Base-by-base conservation (phyloP, 2,797 vertebrate genomes). In the Aphelocoma californica region DNA sequence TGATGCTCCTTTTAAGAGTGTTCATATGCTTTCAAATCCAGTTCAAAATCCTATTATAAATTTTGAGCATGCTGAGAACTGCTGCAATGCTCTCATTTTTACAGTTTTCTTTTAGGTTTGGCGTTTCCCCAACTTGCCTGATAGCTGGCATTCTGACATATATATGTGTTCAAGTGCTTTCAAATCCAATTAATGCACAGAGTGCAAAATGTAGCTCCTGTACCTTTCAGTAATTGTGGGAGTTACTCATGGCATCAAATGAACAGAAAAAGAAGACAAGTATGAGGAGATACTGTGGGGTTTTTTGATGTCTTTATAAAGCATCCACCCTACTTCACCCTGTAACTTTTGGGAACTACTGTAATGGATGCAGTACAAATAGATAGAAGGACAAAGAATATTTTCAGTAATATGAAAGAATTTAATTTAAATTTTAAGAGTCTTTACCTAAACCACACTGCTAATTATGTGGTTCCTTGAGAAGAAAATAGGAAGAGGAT, bases 141-240 rank as follows among this genome's bases (percentile, higher is more conserved):
- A 64, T 85, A 91, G 84, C 60, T 95, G 67, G 64, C 64, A n/a
- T 88, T 86, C 62, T 92, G 81, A 86, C 57, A 71, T 58, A 10
- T 29, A 73, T 69, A 14, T 80, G 32, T 83, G 45, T 80, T 94
- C 65, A 53, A 89, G 53, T 70, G 50, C 70, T 92, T 95, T 90
- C 56, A 94, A 77, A 86, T 77, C 45, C 65, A 84, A n/a, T 92
- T 93, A 94, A 95, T 74, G 88, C 51, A 54, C 57, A 61, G 47
- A 88, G 64, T 91, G 79, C 69, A 73, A 90, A 93, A 60, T 24
- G 5, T 80, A 91, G 48, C 48, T 86, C 50, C 62, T 72, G n/a
- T 75, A 81, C 80, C 34, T 88, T 78, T 83, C 79, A 88, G 82
- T 20, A 50, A 16, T 57, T 57, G 72, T 3, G 2, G 29, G 25